Conservation (phyloP, 2,797 vertebrate genomes). For the Macropodus opercularis region DNA sequence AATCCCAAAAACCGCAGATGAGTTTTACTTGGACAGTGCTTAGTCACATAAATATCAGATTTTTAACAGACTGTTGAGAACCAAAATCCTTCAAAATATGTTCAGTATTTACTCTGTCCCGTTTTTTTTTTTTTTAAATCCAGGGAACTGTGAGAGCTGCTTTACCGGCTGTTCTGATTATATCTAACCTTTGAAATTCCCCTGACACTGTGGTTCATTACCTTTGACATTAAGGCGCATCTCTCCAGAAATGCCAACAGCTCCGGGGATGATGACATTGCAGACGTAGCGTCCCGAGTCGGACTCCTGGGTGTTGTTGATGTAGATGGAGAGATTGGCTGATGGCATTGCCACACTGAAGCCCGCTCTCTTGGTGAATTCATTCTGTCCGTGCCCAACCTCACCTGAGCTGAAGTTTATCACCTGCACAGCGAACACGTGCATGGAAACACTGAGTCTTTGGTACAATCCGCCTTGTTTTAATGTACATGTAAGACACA, state of each 20-base stretch:
- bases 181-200: slow-evolving; percentile 40
- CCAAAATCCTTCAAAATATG: slow-evolving; percentile 39
- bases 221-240: slow-evolving; percentile 83
- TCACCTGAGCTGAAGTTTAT: slow-evolving; percentile 83
- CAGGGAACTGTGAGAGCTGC: neutral
- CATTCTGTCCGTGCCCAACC: slow-evolving; percentile 76
- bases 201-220: slow-evolving; percentile 41
- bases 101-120: slow-evolving; percentile 6
- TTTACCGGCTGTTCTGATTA: slow-evolving; percentile 21
- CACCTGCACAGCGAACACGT: slow-evolving; percentile 76
- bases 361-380: slow-evolving; percentile 78
- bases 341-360: slow-evolving; percentile 83
- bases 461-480: too few relatives aligned
- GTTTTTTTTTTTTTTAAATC: slow-evolving; percentile 26
- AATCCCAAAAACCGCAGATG: slow-evolving; percentile 55
- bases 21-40: slow-evolving; percentile 34
- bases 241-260: slow-evolving; percentile 72
- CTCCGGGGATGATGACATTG: slow-evolving; percentile 82
- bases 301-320: slow-evolving; percentile 86
- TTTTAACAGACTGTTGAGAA: slow-evolving; percentile 19
- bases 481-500: neutral
- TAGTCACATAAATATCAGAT: slow-evolving; percentile 29
- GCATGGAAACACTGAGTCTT: neutral
- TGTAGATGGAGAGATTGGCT: slow-evolving; percentile 88
- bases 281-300: slow-evolving; percentile 90